phyloP scores from a whole-genome alignment of 1,140 invertebrate species.

The Himalopsyche phryganea region DNA sequence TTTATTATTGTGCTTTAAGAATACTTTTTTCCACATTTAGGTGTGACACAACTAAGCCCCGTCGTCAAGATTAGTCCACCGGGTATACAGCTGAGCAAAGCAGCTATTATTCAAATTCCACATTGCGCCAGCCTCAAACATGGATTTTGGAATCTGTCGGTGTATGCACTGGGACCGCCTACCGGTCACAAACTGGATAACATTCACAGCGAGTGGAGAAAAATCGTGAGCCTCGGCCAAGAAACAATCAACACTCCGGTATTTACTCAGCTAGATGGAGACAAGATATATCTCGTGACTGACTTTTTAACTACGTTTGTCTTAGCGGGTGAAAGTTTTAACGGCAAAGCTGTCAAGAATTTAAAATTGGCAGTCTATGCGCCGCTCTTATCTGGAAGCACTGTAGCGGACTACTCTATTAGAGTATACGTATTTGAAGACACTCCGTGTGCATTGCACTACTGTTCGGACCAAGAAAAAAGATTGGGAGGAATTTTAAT shows the following conservation, averaged over 20 bases:
- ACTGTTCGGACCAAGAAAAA: slow-evolving; percentile 73
- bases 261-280: slow-evolving; percentile 86
- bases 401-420: slow-evolving; percentile 72
- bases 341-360: slow-evolving; percentile 72
- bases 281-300: slow-evolving; percentile 84
- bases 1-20: too few species aligned
- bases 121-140: slow-evolving; percentile 85
- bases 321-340: slow-evolving; percentile 74
- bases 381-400: slow-evolving; percentile 59
- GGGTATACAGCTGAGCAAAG: slow-evolving; percentile 77
- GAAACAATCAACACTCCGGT: slow-evolving; percentile 94
- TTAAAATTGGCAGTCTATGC: slow-evolving; percentile 85
- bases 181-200: slow-evolving; percentile 52
- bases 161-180: slow-evolving; percentile 71
- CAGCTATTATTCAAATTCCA: slow-evolving; percentile 87
- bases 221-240: slow-evolving; percentile 83
- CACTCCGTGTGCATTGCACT: slow-evolving; percentile 84
- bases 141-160: slow-evolving; percentile 76
- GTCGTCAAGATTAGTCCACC: slow-evolving; percentile 84
- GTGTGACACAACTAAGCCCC: slow-evolving; percentile 86
- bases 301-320: slow-evolving; percentile 86
- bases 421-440: slow-evolving; percentile 90
- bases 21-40: slow-evolving; percentile 40
- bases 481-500: slow-evolving; percentile 80
- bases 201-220: slow-evolving; percentile 64